phyloP scores from a whole-genome alignment of 2,113 vertebrate species.

The Rostratula benghalensis region DNA sequence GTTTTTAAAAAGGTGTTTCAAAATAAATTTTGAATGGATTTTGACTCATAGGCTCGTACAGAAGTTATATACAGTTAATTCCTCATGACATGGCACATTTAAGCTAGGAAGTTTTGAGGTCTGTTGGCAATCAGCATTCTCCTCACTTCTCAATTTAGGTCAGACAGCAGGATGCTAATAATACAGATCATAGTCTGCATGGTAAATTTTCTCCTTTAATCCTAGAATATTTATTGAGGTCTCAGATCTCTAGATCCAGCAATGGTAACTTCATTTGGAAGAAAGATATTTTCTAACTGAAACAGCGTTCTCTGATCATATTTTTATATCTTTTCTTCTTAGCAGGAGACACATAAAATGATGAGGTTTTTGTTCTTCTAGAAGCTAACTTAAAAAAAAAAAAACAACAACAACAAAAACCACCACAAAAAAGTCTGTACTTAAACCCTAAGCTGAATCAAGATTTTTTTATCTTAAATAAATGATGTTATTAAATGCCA shows the following conservation, averaged over 20 bases:
- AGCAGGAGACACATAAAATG: not conserved
- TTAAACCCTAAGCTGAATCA: not conserved
- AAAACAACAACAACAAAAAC: not conserved
- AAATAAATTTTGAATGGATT: not conserved
- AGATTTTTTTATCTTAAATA: not conserved
- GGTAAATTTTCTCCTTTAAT: constrained; percentile 38
- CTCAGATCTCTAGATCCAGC: not conserved
- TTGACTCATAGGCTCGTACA: not conserved
- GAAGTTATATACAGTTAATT: not conserved
- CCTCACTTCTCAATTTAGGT: not conserved
- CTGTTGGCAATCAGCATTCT: not conserved
- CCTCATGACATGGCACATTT: not conserved
- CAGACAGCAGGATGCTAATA: constrained; percentile 48
- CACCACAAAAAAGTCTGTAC: not conserved
- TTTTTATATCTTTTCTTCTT: not conserved
- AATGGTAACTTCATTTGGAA: not conserved
- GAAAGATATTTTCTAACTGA: not conserved
- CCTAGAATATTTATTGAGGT: constrained; percentile 39
- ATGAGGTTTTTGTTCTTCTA: not conserved
- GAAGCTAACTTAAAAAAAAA: not conserved
- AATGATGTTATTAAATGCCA: not conserved
- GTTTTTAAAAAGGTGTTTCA: not conserved
- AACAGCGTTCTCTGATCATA: not conserved
- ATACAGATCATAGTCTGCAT: constrained; percentile 5
- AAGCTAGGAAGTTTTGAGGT: not conserved